A percentile compares a stretch with the other conserved stretches of the same genome.
phyloP scores from a whole-genome alignment of 92 coral and sea anemone species.

The Plumapathes pennacea region DNA sequence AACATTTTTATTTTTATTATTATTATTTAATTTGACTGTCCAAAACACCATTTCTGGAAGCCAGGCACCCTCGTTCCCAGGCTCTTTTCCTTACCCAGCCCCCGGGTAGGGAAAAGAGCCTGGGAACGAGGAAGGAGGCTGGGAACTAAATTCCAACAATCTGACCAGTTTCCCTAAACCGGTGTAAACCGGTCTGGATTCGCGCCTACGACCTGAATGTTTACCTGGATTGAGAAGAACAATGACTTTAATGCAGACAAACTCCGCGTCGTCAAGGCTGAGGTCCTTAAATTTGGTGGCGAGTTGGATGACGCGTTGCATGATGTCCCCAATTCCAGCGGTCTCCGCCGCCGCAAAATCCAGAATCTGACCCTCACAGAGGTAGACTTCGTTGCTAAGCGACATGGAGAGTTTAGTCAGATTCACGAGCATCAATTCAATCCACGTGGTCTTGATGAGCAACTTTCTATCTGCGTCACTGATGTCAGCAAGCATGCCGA shows the following conservation, averaged over 20 bases:
- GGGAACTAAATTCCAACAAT: no score
- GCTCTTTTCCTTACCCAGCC: no score
- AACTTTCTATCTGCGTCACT: slow-evolving; percentile 38
- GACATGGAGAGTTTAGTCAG: slow-evolving; percentile 70
- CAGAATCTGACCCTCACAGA: slow-evolving; percentile 77
- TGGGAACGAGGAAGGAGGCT: no score
- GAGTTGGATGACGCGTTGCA: slow-evolving; percentile 89
- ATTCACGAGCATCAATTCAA: slow-evolving; percentile 83
- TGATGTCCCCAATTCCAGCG: slow-evolving; percentile 93
- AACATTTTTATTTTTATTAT: not conserved
- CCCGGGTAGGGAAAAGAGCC: no score
- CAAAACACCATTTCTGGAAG: no score
- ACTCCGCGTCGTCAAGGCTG: slow-evolving; percentile 78
- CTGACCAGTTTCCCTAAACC: no score
- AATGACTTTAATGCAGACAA: slow-evolving; percentile 85
- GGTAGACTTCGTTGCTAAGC: slow-evolving; percentile 54
- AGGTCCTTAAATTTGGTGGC: slow-evolving; percentile 87
- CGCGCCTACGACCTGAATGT: no score
- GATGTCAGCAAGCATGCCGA: slow-evolving; percentile 59
- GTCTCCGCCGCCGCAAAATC: slow-evolving; percentile 75
- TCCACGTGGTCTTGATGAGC: slow-evolving; percentile 77
- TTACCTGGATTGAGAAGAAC: slow-evolving; percentile 93
- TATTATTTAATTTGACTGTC: no score
- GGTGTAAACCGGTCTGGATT: no score
- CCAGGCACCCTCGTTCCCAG: no score